Evolutionary conservation across 1,140 invertebrate species (phyloP).

Genomic region (Neodiprion fabricii): DNA sequence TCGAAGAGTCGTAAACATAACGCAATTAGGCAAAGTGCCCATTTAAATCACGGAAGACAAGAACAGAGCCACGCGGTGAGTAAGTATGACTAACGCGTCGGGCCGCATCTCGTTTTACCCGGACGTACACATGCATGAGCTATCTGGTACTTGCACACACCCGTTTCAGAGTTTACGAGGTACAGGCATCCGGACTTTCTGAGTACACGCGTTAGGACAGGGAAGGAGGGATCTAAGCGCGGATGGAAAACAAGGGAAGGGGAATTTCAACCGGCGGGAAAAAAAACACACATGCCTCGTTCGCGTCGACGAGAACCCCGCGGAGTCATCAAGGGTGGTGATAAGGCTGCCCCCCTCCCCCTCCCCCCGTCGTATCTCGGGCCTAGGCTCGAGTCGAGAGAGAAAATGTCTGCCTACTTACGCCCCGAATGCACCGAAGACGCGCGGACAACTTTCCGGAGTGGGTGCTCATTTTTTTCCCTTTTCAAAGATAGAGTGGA

Average conservation of each 20-base stretch:
- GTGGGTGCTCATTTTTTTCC: background rate
- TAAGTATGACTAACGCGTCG: background rate
- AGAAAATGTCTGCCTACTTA: background rate
- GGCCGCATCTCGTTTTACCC: background rate
- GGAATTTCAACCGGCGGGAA: background rate
- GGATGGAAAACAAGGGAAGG: background rate
- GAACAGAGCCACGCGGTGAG: conserved; percentile 18
- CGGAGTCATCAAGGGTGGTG: conserved; percentile 1
- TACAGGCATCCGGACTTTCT: background rate
- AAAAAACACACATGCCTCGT: background rate
- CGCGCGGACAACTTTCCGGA: too few species aligned
- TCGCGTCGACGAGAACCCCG: background rate
- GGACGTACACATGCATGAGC: background rate
- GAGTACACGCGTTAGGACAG: background rate
- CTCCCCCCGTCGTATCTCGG: too few species aligned
- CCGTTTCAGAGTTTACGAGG: background rate
- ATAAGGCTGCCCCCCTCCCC: background rate
- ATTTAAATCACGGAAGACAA: conserved; percentile 33
- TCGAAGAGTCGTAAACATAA: conserved; percentile 39
- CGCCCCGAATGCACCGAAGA: too few species aligned
- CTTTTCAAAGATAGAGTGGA: background rate
- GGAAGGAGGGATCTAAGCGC: too few species aligned
- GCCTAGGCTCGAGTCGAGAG: too few species aligned
- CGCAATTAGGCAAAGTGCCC: conserved; percentile 39
- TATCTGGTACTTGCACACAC: background rate